Evolutionary conservation across 2,797 vertebrate species (phyloP).

Genomic region (Brotogeris chrysoptera): DNA sequence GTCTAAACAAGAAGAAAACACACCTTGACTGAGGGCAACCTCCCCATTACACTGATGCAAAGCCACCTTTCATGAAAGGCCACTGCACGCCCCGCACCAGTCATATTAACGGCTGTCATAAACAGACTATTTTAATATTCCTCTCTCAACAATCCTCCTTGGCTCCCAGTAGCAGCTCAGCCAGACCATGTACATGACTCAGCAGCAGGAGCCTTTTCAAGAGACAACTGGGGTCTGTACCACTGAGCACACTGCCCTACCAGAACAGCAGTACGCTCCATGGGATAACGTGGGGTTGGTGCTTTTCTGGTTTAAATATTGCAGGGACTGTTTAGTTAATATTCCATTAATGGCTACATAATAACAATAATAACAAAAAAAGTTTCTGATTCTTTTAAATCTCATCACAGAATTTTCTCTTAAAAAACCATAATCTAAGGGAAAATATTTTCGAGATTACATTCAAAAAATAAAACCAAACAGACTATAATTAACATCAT

Average conservation of each 20-base stretch:
- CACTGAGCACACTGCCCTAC: background rate
- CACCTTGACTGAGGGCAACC: background rate
- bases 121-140: conserved; percentile 36
- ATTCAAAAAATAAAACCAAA: background rate
- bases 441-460: background rate
- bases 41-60: background rate
- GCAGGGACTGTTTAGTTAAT: background rate
- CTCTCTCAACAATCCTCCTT: background rate
- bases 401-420: background rate
- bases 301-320: background rate
- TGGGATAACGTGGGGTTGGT: background rate
- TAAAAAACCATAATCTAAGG: background rate
- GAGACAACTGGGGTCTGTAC: background rate
- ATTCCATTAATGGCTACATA: background rate
- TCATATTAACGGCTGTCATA: background rate
- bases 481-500: background rate
- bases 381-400: background rate
- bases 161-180: conserved; percentile 15
- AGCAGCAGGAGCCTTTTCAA: conserved; percentile 43
- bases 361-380: background rate
- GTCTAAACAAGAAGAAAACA: background rate
- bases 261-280: background rate
- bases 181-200: conserved; percentile 1
- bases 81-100: background rate
- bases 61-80: background rate